phyloP scores from a whole-genome alignment of 2,888 invertebrate genomes.

The Philopedon plagiatum region DNA sequence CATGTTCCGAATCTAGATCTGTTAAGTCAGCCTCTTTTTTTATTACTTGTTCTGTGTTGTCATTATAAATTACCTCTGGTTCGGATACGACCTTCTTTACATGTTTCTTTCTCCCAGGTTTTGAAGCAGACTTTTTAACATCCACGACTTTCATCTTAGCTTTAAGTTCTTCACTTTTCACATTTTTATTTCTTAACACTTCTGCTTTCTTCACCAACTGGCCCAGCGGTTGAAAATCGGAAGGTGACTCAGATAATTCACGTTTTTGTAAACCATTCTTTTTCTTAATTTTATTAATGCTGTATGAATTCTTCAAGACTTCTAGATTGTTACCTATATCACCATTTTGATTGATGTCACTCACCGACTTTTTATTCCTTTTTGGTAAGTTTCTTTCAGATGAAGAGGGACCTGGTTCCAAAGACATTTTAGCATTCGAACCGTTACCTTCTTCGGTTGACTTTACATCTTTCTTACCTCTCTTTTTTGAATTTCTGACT shows the following conservation, averaged over 20 bases:
- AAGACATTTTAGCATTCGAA: background rate
- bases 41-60: background rate
- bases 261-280: conserved; percentile 29
- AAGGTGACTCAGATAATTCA: conserved; percentile 7
- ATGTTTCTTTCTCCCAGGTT: background rate
- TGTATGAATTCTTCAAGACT: background rate
- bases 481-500: background rate
- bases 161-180: background rate
- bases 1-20: background rate
- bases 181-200: background rate
- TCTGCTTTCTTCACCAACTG: background rate
- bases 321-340: conserved; percentile 1
- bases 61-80: background rate
- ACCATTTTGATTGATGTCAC: conserved; percentile 33
- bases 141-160: background rate
- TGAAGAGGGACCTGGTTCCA: conserved; percentile 15
- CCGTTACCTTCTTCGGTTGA: background rate
- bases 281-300: conserved; percentile 6
- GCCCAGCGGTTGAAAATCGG: conserved; percentile 19
- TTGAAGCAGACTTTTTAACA: background rate
- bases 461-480: background rate
- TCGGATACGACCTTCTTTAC: background rate
- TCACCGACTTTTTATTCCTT: background rate
- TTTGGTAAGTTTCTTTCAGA: background rate
- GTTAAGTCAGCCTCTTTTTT: background rate